These are phyloP conservation scores for Scaptomyza montana DNA, from an alignment of 1,140 invertebrate genomes.

Conservation along the genomic window DNA sequence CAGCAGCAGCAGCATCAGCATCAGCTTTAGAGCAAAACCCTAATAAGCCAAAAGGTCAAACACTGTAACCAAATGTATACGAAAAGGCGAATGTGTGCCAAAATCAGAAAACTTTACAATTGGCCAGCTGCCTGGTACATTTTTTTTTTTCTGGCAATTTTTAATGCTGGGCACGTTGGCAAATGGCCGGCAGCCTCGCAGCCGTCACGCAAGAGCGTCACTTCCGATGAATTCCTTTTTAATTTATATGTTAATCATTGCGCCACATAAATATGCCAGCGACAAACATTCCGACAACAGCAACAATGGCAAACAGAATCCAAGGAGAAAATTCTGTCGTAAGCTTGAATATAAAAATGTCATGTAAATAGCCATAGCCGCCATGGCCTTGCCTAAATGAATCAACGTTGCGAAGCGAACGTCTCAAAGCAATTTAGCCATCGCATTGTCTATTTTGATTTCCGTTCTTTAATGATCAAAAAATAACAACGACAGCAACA, in stretches of 20 bases:
- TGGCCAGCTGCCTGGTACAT: slow-evolving; percentile 21
- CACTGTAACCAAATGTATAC: slow-evolving; percentile 30
- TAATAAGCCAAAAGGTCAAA: slow-evolving; percentile 64
- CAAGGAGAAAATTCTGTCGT: not conserved
- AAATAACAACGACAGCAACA: slow-evolving; percentile 18
- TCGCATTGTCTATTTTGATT: slow-evolving; percentile 56
- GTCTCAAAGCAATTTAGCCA: slow-evolving; percentile 44
- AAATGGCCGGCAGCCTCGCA: not conserved
- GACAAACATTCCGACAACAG: slow-evolving; percentile 5
- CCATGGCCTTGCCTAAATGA: slow-evolving; percentile 13
- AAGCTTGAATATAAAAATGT: slow-evolving; percentile 50
- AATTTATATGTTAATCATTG: slow-evolving; percentile 65
- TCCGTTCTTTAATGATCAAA: slow-evolving; percentile 53
- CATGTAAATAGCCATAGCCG: slow-evolving; percentile 32
- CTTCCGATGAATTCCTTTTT: slow-evolving; percentile 55
- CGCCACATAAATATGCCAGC: slow-evolving; percentile 36
- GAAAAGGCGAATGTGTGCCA: slow-evolving; percentile 12
- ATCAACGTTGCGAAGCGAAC: slow-evolving; percentile 1
- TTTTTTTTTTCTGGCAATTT: slow-evolving; percentile 13
- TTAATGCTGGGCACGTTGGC: slow-evolving; percentile 47
- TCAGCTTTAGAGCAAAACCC: slow-evolving; percentile 25
- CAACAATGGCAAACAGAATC: slow-evolving; percentile 2
- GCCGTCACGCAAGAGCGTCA: slow-evolving; percentile 7
- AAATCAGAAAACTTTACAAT: slow-evolving; percentile 24
- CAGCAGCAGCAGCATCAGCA: slow-evolving; percentile 19